Base-by-base conservation (phyloP, 1,140 invertebrate genomes). In the Psix sp. region DNA sequence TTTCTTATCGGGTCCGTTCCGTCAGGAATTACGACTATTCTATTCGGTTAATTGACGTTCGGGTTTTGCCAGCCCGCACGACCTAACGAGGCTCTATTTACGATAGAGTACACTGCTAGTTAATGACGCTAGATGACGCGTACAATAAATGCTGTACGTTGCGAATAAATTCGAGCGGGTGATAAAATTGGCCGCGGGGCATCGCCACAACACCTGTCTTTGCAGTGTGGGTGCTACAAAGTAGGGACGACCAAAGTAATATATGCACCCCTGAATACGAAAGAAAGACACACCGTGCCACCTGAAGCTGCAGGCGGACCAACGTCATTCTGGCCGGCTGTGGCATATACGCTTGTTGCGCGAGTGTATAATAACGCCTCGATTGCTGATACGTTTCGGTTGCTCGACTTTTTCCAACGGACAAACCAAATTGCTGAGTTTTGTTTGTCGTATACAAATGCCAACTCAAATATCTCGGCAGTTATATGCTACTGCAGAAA, bases 271-370 rank as follows among this genome's bases (percentile, higher is more conserved):
- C 65, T 68, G 72, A 66, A 43, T 36, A 70, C 75, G 74, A 75
- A 75, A 68, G 72, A 76, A 76, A 75, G 75, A 74, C 75, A 77
- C 36, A 20, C 57, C 42, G 65, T 60, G 76, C 76, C 76, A 78
- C 76, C 76, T 78, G 76, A 78, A 78, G 74, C 76, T 78, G 76
- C 76, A 76, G 76, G 76, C 73, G 57, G 67, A 74, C 75, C 74
- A 77, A 65, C 67, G 74, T 76, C 71, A 70, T 71, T 74, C 54
- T 43, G 57, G 63, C 76, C 76, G 73, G 76, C 73, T 78, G 76
- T 57, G 76, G 63, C 59, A 17, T 72, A 65, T 52, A 49, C 59
- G 52, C 60, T 66, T 76, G 52, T 66, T 57, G 65, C 73, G 43
- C 52, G 63, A 62, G 57, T 57, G 74, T 67, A 77, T 74, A 67